Conservation (phyloP, 2,797 vertebrate genomes). For the Lacerta viridis region DNA sequence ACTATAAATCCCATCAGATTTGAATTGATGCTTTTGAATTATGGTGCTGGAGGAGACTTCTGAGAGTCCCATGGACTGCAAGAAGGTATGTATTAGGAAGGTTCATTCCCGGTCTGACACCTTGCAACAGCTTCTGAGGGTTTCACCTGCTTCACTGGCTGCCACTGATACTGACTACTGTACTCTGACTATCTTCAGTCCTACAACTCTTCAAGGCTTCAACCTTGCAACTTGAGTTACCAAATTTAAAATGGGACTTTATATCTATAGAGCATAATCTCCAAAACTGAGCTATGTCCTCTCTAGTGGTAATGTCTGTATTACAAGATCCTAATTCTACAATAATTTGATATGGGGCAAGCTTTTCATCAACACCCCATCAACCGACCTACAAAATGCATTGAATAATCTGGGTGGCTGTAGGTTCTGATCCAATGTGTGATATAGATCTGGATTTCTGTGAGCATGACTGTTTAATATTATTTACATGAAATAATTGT, state of each 20-base stretch:
- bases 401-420: not conserved
- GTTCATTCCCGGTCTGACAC: no score
- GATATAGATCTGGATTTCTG: not conserved
- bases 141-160: no score
- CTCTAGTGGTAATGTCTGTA: not conserved
- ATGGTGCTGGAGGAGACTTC: no score
- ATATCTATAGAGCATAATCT: not conserved
- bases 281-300: not conserved
- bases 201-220: not conserved
- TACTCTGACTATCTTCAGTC: not conserved
- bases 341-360: not conserved
- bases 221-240: not conserved
- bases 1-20: no score
- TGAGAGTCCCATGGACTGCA: no score
- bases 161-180: not conserved
- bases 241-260: not conserved
- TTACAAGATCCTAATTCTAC: not conserved
- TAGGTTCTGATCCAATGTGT: not conserved
- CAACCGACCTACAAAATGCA: not conserved
- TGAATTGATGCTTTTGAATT: no score
- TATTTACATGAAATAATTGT: constrained; percentile 5
- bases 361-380: not conserved
- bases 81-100: no score
- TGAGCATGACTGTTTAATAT: not conserved
- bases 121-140: no score